A percentile compares a stretch with the other conserved stretches of the same genome.
Conservation (phyloP, 2,888 invertebrate genomes). For the Crocallis elinguaria region DNA sequence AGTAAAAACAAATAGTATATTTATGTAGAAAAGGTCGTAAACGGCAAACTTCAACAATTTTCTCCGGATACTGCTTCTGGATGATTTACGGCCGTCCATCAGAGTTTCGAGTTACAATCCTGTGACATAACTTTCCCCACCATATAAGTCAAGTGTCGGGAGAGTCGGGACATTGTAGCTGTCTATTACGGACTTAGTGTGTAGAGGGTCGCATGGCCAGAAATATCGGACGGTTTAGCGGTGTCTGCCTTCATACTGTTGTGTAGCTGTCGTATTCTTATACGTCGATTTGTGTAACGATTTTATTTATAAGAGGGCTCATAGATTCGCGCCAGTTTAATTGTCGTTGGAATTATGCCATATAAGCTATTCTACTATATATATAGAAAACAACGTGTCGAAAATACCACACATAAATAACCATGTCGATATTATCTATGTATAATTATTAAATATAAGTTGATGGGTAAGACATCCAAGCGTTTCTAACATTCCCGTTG, state of each 20-base stretch:
- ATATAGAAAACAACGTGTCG: too few species aligned
- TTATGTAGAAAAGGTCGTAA: conserved; percentile 23
- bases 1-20: conserved; percentile 21
- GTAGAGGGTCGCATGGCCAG: conserved; percentile 67
- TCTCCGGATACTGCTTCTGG: conserved; percentile 32
- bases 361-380: too few species aligned
- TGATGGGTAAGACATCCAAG: too few species aligned
- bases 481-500: too few species aligned
- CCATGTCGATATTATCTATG: too few species aligned
- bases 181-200: conserved; percentile 65
- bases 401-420: too few species aligned
- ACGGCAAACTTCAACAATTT: conserved; percentile 18
- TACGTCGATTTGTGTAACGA: not conserved
- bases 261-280: conserved; percentile 2
- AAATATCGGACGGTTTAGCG: conserved; percentile 73
- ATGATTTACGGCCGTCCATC: conserved; percentile 47
- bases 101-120: conserved; percentile 51
- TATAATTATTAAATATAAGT: too few species aligned
- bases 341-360: too few species aligned
- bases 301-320: too few species aligned
- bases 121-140: conserved; percentile 64
- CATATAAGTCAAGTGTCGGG: conserved; percentile 69
- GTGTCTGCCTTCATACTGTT: conserved; percentile 55
- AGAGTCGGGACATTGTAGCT: conserved; percentile 51
- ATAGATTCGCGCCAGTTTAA: too few species aligned